Base-by-base conservation (phyloP, 1,140 invertebrate species). In the Eupristina koningsbergeri region DNA sequence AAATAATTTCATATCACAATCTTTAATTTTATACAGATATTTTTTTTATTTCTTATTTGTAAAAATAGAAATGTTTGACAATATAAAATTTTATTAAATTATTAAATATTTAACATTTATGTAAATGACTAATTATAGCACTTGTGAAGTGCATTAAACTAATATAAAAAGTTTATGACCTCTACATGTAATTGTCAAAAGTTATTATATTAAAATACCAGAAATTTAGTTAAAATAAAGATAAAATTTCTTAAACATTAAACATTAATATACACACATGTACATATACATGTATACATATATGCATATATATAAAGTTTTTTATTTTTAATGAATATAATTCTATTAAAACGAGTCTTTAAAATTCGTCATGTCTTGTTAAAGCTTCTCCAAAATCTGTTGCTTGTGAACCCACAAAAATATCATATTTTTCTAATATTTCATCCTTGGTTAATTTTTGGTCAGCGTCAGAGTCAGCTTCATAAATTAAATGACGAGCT, bases 381-480 rank as follows among this genome's bases (percentile, higher is more conserved):
- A 99, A 92, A 13, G 98, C 98, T 91, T 99, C 98, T 1, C 99
- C 99, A 92, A 99, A 99, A 92, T 99, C 98, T 0, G 98, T 99
- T 0, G 98, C 99, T 91, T 99, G 98, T 26, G 98, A 99, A 47
- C 98, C 98, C 0, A 99, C 98, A 92, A 99, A 99, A 2, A 99
- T 93, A 91, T 99, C 98, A 91, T 99, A 99, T 90, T 99, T 99
- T 58, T 96, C 95, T 0, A 99, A 90, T 77, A 99, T 96, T 93
- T 99, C 99, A 11, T 96, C 95, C 91, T 97, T 98, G 7, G 96
- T 97, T 11, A 99, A 93, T 89, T 96, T 95, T 85, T 97, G 95
- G 93, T 99, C 98, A 6, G 96, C 95, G 93, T 99, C 96, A 0
- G 93, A 91, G 92, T 99, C 99, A 5, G 98, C 96, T 90, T 98